Conservation (phyloP, 2,797 vertebrate genomes). For the Clarias pachynema region DNA sequence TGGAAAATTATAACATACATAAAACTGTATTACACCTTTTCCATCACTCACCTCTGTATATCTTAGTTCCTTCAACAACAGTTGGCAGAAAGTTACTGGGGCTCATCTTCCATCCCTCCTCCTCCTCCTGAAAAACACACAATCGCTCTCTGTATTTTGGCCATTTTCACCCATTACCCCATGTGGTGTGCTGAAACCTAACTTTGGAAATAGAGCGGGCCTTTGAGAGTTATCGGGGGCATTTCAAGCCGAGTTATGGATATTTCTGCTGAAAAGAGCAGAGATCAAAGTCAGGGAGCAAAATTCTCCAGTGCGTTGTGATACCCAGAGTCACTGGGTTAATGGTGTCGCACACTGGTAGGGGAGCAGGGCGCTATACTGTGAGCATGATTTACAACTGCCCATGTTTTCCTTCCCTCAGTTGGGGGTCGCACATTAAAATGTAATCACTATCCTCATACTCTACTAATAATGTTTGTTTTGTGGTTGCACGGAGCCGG, state of each 20-base stretch:
- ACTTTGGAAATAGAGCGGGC: slow-evolving; percentile 10
- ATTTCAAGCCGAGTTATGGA: slow-evolving; percentile 34
- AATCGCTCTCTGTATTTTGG: slow-evolving; percentile 16
- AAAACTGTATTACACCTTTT: background rate
- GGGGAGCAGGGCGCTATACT: slow-evolving; percentile 27
- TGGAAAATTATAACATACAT: background rate
- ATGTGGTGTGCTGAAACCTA: slow-evolving; percentile 7
- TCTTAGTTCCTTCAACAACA: slow-evolving; percentile 73
- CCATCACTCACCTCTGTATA: slow-evolving; percentile 77
- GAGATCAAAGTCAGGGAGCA: slow-evolving; percentile 47
- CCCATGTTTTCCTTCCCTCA: slow-evolving; percentile 53
- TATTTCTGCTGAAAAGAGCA: slow-evolving; percentile 21
- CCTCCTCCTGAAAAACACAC: slow-evolving; percentile 70
- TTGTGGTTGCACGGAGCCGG: slow-evolving; percentile 14
- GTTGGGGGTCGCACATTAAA: slow-evolving; percentile 53
- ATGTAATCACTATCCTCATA: slow-evolving; percentile 52
- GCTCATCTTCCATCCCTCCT: slow-evolving; percentile 78
- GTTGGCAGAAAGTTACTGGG: slow-evolving; percentile 78
- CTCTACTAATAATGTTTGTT: slow-evolving; percentile 48
- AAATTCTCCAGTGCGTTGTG: background rate
- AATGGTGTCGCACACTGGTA: slow-evolving; percentile 46
- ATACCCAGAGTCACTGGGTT: slow-evolving; percentile 30
- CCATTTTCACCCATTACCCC: slow-evolving; percentile 14
- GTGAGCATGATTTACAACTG: slow-evolving; percentile 46
- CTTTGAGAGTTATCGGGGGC: slow-evolving; percentile 31